Evolutionary conservation across 2,113 vertebrate genomes (phyloP).

Genomic region (Patagioenas fasciata): DNA sequence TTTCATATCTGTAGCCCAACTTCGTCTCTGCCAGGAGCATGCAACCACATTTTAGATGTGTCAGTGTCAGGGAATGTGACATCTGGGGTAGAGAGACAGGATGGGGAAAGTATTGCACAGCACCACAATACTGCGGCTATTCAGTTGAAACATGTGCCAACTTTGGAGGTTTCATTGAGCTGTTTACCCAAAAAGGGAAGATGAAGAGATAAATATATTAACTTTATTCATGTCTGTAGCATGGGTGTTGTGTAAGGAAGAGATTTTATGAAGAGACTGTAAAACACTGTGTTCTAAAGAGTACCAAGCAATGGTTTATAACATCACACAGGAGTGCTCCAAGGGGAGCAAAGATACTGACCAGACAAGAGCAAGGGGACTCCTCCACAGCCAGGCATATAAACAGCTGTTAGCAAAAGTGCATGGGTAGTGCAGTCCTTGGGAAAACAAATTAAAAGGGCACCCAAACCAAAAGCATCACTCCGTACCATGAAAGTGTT

Average conservation of each 20-base stretch:
- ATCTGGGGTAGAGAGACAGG: not conserved
- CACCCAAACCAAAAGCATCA: rapidly evolving
- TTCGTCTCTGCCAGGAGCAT: not conserved
- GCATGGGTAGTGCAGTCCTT: not conserved
- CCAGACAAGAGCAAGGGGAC: not conserved
- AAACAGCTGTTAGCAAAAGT: not conserved
- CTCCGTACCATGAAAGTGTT: not conserved
- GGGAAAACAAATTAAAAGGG: not conserved
- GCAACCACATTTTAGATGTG: not conserved
- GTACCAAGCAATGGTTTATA: not conserved
- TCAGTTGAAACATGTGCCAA: not conserved
- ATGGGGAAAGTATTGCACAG: constrained; percentile 1
- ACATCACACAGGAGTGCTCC: not conserved
- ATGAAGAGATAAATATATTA: not conserved
- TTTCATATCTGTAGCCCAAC: not conserved
- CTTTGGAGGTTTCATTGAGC: not conserved
- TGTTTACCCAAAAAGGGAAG: not conserved
- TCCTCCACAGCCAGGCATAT: not conserved
- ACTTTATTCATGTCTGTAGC: not conserved
- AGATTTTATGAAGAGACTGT: not conserved
- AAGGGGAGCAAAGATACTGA: not conserved
- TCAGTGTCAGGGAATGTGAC: not conserved
- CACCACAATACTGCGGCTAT: not conserved
- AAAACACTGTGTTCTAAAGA: not conserved
- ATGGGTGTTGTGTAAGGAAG: not conserved